Evolutionary conservation across 2,888 invertebrate genomes (phyloP).

Genomic region (Pollenia griseotomentosa): DNA sequence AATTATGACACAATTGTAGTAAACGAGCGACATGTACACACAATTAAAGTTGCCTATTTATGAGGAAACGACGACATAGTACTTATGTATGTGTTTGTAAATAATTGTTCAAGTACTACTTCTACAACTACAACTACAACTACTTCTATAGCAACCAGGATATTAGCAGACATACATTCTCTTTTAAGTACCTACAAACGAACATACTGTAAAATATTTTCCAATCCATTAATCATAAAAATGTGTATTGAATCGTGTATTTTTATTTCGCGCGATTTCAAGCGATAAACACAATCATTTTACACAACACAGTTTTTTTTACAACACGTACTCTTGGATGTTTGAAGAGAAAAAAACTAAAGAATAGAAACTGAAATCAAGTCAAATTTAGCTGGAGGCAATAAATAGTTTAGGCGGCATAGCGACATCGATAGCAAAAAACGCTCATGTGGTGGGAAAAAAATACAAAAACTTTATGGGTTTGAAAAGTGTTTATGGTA

Average conservation of each 20-base stretch:
- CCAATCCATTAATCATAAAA: slow-evolving; percentile 75
- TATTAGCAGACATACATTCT: not conserved
- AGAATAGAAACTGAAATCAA: slow-evolving; percentile 21
- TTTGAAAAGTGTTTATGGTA: slow-evolving; percentile 10
- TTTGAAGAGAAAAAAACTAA: not conserved
- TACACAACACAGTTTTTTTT: slow-evolving; percentile 25
- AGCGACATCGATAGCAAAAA: slow-evolving; percentile 30
- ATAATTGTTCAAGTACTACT: slow-evolving; percentile 16
- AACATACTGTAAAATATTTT: slow-evolving; percentile 70
- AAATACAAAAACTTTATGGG: slow-evolving; percentile 20
- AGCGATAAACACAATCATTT: slow-evolving; percentile 70
- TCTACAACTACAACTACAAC: slow-evolving; percentile 1
- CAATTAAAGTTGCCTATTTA: not conserved
- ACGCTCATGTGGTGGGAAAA: not conserved
- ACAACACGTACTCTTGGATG: not conserved
- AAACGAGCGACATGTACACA: not conserved
- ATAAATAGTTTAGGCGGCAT: slow-evolving; percentile 2
- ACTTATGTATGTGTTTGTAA: not conserved
- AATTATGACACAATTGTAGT: not conserved
- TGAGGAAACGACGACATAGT: not conserved
- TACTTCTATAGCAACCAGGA: not conserved
- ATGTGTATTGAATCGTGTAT: slow-evolving; percentile 76
- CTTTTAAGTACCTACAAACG: slow-evolving; percentile 9
- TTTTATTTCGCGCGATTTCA: slow-evolving; percentile 75
- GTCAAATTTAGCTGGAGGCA: slow-evolving; percentile 28